Conservation (phyloP, 2,888 invertebrate species). For the Leptopterna dolabrata region DNA sequence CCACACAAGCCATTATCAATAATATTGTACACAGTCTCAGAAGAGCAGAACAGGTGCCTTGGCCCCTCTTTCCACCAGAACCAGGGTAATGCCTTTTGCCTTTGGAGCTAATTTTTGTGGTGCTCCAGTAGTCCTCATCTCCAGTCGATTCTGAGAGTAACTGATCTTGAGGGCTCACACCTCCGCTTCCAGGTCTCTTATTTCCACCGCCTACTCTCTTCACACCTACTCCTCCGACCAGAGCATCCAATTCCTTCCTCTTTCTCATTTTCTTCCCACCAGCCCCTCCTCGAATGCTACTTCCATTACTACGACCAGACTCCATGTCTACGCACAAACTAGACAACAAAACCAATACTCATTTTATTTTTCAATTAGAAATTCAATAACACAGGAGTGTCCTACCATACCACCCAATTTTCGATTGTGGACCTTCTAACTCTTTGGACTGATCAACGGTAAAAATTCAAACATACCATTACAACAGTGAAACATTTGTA, state of each 20-base stretch:
- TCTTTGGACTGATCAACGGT: not conserved
- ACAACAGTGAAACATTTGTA: not conserved
- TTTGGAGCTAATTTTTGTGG: slow-evolving; percentile 63
- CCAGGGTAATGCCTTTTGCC: slow-evolving; percentile 65
- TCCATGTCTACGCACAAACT: slow-evolving; percentile 63
- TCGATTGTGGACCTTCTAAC: not conserved
- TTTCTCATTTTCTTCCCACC: slow-evolving; percentile 81
- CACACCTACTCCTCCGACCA: slow-evolving; percentile 68
- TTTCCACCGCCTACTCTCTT: slow-evolving; percentile 60
- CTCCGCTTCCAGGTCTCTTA: slow-evolving; percentile 63
- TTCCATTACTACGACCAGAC: slow-evolving; percentile 67
- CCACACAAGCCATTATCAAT: slow-evolving; percentile 73
- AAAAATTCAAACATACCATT: not conserved
- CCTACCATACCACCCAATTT: not conserved
- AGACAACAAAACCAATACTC: slow-evolving; percentile 45
- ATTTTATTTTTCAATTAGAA: not conserved
- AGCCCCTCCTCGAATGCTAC: slow-evolving; percentile 74
- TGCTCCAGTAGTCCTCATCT: slow-evolving; percentile 69
- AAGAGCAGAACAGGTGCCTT: slow-evolving; percentile 67
- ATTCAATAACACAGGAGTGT: not conserved
- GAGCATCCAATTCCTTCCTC: slow-evolving; percentile 79
- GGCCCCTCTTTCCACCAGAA: slow-evolving; percentile 63
- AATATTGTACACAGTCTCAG: slow-evolving; percentile 73
- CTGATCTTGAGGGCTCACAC: slow-evolving; percentile 69
- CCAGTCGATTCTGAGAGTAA: slow-evolving; percentile 75